Conservation (phyloP, 2,797 vertebrate genomes). For the Leuciscus waleckii region DNA sequence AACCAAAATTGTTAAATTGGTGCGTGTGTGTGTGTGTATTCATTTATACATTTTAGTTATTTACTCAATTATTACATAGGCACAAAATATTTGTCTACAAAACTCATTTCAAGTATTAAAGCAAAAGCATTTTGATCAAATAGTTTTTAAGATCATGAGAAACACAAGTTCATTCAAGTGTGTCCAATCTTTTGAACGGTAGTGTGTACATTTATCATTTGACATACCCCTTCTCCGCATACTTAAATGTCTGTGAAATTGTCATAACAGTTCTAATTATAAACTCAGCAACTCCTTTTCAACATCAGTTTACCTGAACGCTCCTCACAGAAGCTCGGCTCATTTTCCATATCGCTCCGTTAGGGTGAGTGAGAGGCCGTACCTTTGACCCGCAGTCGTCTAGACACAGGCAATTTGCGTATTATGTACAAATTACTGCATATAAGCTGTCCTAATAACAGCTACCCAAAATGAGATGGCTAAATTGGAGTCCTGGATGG, state of each 20-base stretch:
- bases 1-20: too few relatives aligned
- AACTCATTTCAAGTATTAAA: background rate
- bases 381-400: slow-evolving; percentile 40
- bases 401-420: slow-evolving; percentile 42
- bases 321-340: background rate
- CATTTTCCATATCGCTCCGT: slow-evolving; percentile 5
- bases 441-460: slow-evolving; percentile 32
- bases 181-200: too few relatives aligned
- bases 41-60: too few relatives aligned
- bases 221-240: background rate
- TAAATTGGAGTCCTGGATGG: slow-evolving; percentile 29
- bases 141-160: too few relatives aligned
- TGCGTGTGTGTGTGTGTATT: too few relatives aligned
- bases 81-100: background rate
- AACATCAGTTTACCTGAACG: slow-evolving; percentile 35
- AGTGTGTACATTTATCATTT: background rate
- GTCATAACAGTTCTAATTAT: slow-evolving; percentile 2
- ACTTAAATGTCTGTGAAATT: background rate
- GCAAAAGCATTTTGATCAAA: background rate
- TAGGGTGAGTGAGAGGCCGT: slow-evolving; percentile 29
- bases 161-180: too few relatives aligned
- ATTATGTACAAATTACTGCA: slow-evolving; percentile 39
- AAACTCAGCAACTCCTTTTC: slow-evolving; percentile 1
- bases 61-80: background rate
- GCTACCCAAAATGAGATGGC: background rate